Evolutionary conservation across 2,797 vertebrate species (phyloP).

Genomic region (Myoxocephalus aenaeus): DNA sequence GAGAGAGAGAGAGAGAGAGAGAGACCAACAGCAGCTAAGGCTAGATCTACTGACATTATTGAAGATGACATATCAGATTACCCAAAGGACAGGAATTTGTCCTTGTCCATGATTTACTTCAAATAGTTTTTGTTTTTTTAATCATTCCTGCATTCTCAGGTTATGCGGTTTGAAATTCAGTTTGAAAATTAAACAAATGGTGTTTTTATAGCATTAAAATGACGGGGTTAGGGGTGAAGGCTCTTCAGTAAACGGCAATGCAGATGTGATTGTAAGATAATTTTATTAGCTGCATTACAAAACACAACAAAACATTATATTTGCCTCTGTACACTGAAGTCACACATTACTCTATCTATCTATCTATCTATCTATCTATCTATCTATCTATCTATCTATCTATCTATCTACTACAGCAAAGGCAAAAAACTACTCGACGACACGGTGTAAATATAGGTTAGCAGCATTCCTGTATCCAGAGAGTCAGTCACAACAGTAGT

Average conservation of each 20-base stretch:
- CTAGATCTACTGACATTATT: slow-evolving; percentile 84
- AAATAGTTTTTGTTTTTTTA: slow-evolving; percentile 63
- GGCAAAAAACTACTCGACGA: slow-evolving; percentile 28
- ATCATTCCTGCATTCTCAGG: slow-evolving; percentile 39
- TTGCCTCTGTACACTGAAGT: background rate
- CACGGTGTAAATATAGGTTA: slow-evolving; percentile 70
- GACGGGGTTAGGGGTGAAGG: background rate
- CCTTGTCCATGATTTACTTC: slow-evolving; percentile 86
- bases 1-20: slow-evolving; percentile 21
- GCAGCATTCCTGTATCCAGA: slow-evolving; percentile 61
- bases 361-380: background rate
- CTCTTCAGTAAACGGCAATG: background rate
- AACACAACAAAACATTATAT: background rate
- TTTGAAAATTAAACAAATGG: slow-evolving; percentile 25
- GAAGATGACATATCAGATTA: slow-evolving; percentile 90
- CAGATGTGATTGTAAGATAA: slow-evolving; percentile 4
- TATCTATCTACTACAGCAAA: slow-evolving; percentile 4
- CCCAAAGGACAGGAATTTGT: slow-evolving; percentile 90
- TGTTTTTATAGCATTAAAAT: slow-evolving; percentile 20
- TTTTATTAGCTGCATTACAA: background rate
- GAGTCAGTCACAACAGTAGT: slow-evolving; percentile 70
- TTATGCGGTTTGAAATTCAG: slow-evolving; percentile 14
- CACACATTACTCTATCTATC: background rate
- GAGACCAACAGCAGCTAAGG: slow-evolving; percentile 70
- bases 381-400: slow-evolving; percentile 12